Base-by-base conservation (phyloP, 1,140 invertebrate species). In the Halictus rubicundus region DNA sequence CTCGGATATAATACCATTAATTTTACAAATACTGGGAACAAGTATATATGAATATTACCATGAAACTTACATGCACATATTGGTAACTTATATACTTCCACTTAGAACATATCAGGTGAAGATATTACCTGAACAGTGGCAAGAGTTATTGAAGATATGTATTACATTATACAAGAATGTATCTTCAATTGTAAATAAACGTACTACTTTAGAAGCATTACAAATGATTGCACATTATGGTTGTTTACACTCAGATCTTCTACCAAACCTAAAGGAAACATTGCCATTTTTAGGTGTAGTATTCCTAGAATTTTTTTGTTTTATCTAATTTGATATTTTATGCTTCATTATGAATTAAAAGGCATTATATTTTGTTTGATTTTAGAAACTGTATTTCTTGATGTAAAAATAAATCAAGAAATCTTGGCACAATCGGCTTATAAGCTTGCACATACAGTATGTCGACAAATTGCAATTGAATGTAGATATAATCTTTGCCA, bases 401-500 rank as follows among this genome's bases (percentile, higher is more conserved):
- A 88, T 57, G 80, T 77, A n/a, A 80, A 81, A 60, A 8, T 21
- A 16, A 80, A 81, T 32, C 54, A 82, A 9, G 85, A 87, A 12
- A 74, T 70, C 8, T 71, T 85, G 27, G 68, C 76, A 59, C 81
- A 88, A 52, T 60, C 81, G 19, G 65, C 84, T 42, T 90, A 83
- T 59, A 88, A 85, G 84, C 72, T 92, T 19, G 66, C 82, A 25
- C 82, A 74, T 57, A 85, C 78, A 25, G 68, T 91, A 6, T 90
- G 84, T 49, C 80, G 77, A 37, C 80, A 89, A 85, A 88, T 91
- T 21, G 86, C 78, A 3, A 86, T 76, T 19, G 91, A 92, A 64
- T 86, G 82, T 59, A 87, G 90, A 71, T 59, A 75, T n/a, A 52
- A 71, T 1, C 23, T 92, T 6, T 92, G 90, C 69, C 80, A 86